Evolutionary conservation across 2,113 vertebrate genomes (phyloP).

Genomic region (Chaenogobius annularis): DNA sequence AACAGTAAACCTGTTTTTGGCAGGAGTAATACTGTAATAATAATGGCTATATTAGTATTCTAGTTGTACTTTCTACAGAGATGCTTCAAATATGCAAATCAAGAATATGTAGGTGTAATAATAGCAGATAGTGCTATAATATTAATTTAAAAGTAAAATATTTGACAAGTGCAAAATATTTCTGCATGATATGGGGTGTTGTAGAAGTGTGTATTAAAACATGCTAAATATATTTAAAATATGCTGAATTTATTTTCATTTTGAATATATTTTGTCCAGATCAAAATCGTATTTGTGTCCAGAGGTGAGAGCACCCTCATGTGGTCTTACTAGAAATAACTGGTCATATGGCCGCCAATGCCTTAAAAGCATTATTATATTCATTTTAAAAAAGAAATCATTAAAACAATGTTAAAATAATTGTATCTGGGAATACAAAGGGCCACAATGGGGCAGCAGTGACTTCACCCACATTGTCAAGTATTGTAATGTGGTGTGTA

Average conservation of each 20-base stretch:
- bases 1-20: too few species aligned
- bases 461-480: too few species aligned
- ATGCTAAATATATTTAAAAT: background rate
- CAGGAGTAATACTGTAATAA: background rate
- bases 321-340: constrained; percentile 37
- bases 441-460: too few species aligned
- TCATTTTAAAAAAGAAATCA: too few species aligned
- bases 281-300: background rate
- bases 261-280: background rate
- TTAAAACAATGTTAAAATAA: too few species aligned
- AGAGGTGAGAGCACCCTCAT: constrained; percentile 63
- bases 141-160: background rate
- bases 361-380: background rate
- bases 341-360: background rate
- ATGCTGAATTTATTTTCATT: background rate
- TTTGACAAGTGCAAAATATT: too few species aligned
- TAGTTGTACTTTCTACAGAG: background rate
- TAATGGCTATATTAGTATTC: background rate
- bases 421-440: too few species aligned
- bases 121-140: background rate
- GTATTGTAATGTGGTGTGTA: too few species aligned
- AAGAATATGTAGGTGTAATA: background rate
- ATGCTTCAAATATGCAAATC: background rate
- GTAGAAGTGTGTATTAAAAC: too few species aligned
- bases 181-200: background rate